A percentile compares a stretch with the other conserved stretches of the same genome.
Conservation (phyloP, 1,140 invertebrate genomes). For the Megathymus violae region DNA sequence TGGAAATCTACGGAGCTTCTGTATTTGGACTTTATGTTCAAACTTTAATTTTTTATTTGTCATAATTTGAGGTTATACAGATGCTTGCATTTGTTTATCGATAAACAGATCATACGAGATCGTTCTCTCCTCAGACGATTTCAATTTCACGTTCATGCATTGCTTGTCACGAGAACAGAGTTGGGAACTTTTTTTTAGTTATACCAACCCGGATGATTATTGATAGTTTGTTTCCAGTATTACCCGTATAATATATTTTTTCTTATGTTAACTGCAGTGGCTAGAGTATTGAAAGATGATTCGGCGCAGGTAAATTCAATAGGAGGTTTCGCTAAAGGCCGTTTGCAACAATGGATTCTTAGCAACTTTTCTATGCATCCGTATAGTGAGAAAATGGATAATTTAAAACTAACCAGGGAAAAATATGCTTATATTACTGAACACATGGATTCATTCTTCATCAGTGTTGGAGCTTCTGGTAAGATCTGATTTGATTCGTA, state of each 20-base stretch:
- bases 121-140: too few relatives aligned
- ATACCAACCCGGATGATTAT: too few relatives aligned
- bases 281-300: conserved; percentile 32
- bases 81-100: too few relatives aligned
- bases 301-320: conserved; percentile 33
- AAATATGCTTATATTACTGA: conserved; percentile 26
- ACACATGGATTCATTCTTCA: conserved; percentile 8
- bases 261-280: conserved; percentile 24
- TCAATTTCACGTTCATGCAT: too few relatives aligned
- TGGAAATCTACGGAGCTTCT: too few relatives aligned
- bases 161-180: too few relatives aligned
- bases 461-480: conserved; percentile 37
- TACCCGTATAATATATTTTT: conserved; percentile 4
- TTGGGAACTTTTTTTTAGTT: too few relatives aligned
- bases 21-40: too few relatives aligned
- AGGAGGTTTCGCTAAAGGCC: conserved; percentile 34
- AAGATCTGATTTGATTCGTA: conserved; percentile 3
- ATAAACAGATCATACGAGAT: too few relatives aligned
- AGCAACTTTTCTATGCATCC: conserved; percentile 36
- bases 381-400: conserved; percentile 37
- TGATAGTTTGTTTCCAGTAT: too few relatives aligned
- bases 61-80: too few relatives aligned
- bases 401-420: conserved; percentile 35
- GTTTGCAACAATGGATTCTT: conserved; percentile 38
- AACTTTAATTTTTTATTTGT: too few relatives aligned